A percentile compares a stretch with the other conserved stretches of the same genome.
These are phyloP conservation scores for Ictalurus furcatus DNA, from an alignment of 2,113 vertebrate genomes.

Conservation along the genomic window DNA sequence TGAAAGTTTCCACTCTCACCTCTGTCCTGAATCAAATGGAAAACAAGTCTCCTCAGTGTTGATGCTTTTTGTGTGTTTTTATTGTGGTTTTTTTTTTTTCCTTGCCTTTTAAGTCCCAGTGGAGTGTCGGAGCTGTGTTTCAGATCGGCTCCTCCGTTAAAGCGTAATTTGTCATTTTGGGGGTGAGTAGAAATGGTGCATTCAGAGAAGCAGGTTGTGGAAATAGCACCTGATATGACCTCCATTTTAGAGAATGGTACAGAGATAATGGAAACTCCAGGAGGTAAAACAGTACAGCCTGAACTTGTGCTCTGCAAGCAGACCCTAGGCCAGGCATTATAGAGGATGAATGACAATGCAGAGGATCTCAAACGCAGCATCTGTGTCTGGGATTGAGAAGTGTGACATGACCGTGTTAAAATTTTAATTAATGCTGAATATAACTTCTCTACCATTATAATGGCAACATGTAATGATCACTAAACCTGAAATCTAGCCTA, in stretches of 20 bases:
- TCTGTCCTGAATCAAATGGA: background rate
- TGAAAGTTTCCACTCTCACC: background rate
- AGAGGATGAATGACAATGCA: slow-evolving; percentile 56
- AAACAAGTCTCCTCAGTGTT: slow-evolving; percentile 2
- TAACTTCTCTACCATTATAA: background rate
- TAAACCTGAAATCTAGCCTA: slow-evolving; percentile 26
- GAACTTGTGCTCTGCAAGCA: slow-evolving; percentile 43
- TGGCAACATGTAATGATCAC: background rate
- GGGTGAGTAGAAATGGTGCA: slow-evolving; percentile 64
- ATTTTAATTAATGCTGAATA: slow-evolving; percentile 20
- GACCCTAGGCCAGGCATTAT: slow-evolving; percentile 55
- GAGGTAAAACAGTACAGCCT: slow-evolving; percentile 63
- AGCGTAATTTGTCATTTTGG: slow-evolving; percentile 63
- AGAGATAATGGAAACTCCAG: slow-evolving; percentile 73
- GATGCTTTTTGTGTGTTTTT: slow-evolving; percentile 14
- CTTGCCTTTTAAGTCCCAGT: slow-evolving; percentile 42
- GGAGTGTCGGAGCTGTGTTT: slow-evolving; percentile 43
- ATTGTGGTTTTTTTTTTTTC: slow-evolving; percentile 27
- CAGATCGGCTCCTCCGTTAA: slow-evolving; percentile 48
- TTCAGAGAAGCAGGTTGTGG: slow-evolving; percentile 67
- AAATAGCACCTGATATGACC: slow-evolving; percentile 71
- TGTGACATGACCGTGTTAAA: background rate
- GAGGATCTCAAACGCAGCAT: slow-evolving; percentile 18
- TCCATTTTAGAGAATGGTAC: slow-evolving; percentile 72
- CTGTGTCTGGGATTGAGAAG: background rate